A percentile compares a stretch with the other conserved stretches of the same genome.
These are phyloP conservation scores for Anolis sagrei DNA, from an alignment of 2,113 vertebrate genomes.

Conservation along the genomic window DNA sequence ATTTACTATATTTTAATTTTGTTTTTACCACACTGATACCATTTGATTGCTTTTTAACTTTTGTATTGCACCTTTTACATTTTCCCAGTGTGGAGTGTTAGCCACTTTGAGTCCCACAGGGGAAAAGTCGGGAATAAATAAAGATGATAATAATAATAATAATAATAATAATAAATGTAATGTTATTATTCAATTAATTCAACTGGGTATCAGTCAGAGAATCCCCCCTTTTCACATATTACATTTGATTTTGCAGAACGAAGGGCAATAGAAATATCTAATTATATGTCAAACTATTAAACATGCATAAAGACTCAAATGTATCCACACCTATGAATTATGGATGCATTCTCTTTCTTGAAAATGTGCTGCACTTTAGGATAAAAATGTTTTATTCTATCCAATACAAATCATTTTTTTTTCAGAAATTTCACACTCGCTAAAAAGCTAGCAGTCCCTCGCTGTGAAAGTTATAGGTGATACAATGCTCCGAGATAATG, in stretches of 20 bases:
- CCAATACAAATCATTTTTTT: neutral
- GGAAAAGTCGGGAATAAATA: no score
- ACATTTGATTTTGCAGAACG: neutral
- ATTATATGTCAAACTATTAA: neutral
- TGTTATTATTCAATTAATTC: no score
- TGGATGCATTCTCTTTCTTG: neutral
- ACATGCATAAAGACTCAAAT: neutral
- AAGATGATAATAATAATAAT: no score
- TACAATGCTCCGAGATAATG: neutral
- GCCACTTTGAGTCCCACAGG: no score
- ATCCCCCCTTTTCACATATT: no score
- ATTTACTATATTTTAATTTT: no score
- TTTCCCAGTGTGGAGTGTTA: no score
- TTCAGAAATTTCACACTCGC: neutral
- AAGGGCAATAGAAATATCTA: neutral
- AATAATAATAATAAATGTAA: no score
- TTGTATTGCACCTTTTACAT: no score
- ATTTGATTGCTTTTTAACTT: no score
- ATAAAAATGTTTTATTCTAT: neutral
- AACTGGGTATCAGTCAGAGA: no score
- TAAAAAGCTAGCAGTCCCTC: neutral
- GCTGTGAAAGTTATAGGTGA: conserved; percentile 31
- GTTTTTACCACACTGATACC: no score
- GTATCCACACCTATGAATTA: neutral
- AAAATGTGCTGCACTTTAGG: neutral